Evolutionary conservation across 1,140 invertebrate species (phyloP), one percentile per base, ranked within the genome.

Genomic region (Papilio polyxenes): DNA sequence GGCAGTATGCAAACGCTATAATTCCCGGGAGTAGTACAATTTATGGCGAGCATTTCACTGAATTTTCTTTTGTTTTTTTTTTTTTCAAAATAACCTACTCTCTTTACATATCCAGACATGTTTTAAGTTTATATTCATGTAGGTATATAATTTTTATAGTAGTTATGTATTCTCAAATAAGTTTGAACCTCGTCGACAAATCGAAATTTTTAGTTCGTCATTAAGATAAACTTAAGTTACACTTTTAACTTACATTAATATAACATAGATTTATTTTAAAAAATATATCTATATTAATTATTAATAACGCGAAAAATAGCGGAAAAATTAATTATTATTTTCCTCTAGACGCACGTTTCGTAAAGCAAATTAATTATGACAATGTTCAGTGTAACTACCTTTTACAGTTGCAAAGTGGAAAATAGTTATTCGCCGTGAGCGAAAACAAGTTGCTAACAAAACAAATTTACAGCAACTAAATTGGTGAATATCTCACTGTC

Each of bases 401-500:
- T 10, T 20, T 15, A 23, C 48, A 2, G 62, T 80, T 80, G 44
- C 59, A 69, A 80, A 80, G 7, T 48, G 17, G 17, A 59, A 74
- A 81, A 81, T 56, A 81, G 65, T 75, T 72, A 80, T 62, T 9
- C 62, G 81, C 82, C 81, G 72, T 76, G 75, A 82, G 59, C 83
- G 82, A 65, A 83, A 87, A 85, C 85, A 84, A 81, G 84, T 83
- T 85, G 86, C 83, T 82, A 88, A 87, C 87, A 90, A 92, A 93
- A 93, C 90, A 90, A 92, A 93, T 91, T 90, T 90, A 87, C 86
- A 89, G 88, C 87, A 88, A 92, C 85, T 79, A 90, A 92, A 93
- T 93, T 93, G 89, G 88, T 86, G 85, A 90, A 92, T 93, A 92
- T 92, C 91, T 93, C 92, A 92, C 89, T 89, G 92, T 90, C 90